Conservation (phyloP, 2,888 invertebrate genomes). For the Panopea generosa region DNA sequence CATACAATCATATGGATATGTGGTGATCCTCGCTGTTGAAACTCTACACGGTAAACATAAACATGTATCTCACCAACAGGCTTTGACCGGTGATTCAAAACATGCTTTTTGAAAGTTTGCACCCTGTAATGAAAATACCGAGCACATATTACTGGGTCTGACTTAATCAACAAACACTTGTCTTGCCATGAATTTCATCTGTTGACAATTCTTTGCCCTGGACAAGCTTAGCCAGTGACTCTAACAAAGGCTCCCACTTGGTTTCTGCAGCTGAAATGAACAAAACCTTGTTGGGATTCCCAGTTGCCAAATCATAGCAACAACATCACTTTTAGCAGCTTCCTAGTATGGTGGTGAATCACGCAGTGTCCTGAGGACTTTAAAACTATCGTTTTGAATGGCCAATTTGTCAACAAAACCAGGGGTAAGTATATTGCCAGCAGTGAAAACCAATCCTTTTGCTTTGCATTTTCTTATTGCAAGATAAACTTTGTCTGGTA, state of each 20-base stretch:
- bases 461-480: conserved; percentile 42
- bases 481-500: conserved; percentile 26
- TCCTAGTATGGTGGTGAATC: conserved; percentile 33
- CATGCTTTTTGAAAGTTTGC: too few relatives aligned
- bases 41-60: too few relatives aligned
- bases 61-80: too few relatives aligned
- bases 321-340: conserved; percentile 26
- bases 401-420: conserved; percentile 42
- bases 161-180: conserved; percentile 54
- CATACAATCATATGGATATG: too few relatives aligned
- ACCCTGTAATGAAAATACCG: conserved; percentile 64
- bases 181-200: conserved; percentile 55
- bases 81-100: too few relatives aligned
- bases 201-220: conserved; percentile 42
- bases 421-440: conserved; percentile 26
- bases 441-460: conserved; percentile 27
- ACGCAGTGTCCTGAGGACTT: conserved; percentile 19
- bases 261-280: too few relatives aligned
- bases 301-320: conserved; percentile 30
- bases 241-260: too few relatives aligned
- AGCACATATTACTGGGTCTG: conserved; percentile 69
- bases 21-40: too few relatives aligned
- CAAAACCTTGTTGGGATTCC: conserved; percentile 28
- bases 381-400: too few relatives aligned
- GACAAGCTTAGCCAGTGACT: conserved; percentile 16